Conservation (phyloP, 2,888 invertebrate species). For the Pollenia labialis region DNA sequence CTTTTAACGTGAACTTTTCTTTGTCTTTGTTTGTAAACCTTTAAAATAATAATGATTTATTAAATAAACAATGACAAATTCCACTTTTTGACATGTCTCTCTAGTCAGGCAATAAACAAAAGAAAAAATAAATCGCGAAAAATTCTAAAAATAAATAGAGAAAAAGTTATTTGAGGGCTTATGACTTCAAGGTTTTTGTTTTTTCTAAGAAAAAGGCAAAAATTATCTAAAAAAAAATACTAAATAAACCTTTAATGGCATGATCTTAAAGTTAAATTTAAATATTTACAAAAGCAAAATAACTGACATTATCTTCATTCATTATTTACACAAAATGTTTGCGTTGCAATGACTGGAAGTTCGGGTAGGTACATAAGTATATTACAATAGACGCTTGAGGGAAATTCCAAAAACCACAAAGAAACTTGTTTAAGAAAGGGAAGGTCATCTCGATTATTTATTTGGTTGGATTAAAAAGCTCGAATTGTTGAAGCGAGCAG, state of each 20-base stretch:
- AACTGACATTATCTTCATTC: conserved; percentile 27
- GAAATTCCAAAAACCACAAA: not conserved
- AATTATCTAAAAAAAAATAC: not conserved
- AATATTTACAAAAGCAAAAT: conserved; percentile 32
- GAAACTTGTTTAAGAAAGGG: not conserved
- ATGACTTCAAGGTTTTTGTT: conserved; percentile 26
- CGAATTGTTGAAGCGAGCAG: too few species aligned
- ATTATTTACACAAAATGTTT: conserved; percentile 24
- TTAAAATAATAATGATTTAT: conserved; percentile 9
- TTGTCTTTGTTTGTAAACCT: not conserved
- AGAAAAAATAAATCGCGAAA: not conserved
- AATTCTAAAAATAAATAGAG: not conserved
- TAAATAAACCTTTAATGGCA: conserved; percentile 2
- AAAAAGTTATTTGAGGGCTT: conserved; percentile 18
- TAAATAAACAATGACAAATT: conserved; percentile 16
- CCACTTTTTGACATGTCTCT: not conserved
- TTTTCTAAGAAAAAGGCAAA: not conserved
- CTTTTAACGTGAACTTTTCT: too few species aligned
- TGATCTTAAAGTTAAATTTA: conserved; percentile 17
- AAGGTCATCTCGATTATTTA: not conserved
- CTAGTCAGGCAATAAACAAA: conserved; percentile 2
- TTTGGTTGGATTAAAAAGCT: too few species aligned
- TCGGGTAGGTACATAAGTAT: not conserved
- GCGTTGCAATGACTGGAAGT: not conserved
- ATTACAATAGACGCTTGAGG: not conserved